A percentile compares a stretch with the other conserved stretches of the same genome.
These are phyloP conservation scores for Lepus oiostolus DNA, from an alignment of 2,797 vertebrate species.

Conservation along the genomic window DNA sequence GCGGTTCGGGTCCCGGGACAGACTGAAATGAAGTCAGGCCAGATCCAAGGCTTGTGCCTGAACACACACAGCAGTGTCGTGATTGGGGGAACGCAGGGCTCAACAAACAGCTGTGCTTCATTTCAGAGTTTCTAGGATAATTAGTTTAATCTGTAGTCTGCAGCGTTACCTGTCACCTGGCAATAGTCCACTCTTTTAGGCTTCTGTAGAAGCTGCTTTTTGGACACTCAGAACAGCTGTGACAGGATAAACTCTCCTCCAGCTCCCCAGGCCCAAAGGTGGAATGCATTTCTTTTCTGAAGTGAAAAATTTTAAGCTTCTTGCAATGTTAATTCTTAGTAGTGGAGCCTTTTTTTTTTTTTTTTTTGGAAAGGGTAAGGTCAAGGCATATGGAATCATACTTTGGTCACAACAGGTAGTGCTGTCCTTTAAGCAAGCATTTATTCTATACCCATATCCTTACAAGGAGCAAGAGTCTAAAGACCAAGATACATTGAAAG, in stretches of 20 bases:
- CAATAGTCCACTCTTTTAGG: slow-evolving; percentile 7
- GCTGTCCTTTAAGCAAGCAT: neutral
- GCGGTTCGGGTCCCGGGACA: slow-evolving; percentile 3
- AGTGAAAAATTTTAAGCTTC: slow-evolving; percentile 12
- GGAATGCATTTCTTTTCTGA: neutral
- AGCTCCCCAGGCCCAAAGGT: neutral
- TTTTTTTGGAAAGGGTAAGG: neutral
- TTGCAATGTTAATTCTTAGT: neutral
- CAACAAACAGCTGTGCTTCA: slow-evolving; percentile 64
- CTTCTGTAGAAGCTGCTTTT: neutral
- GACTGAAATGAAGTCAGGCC: slow-evolving; percentile 22
- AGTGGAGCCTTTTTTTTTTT: neutral
- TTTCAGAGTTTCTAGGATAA: slow-evolving; percentile 46
- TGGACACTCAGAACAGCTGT: neutral
- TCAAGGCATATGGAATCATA: neutral
- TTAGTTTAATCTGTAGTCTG: slow-evolving; percentile 12
- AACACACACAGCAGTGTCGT: neutral
- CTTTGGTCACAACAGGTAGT: neutral
- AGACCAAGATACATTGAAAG: neutral
- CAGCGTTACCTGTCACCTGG: neutral
- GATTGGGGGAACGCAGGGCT: slow-evolving; percentile 25
- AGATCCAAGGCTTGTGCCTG: neutral
- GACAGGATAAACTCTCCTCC: neutral
- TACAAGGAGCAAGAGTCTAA: neutral
- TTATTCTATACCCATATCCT: neutral